Percentiles rank a stretch among this genome's conserved stretches.
Conservation (phyloP, 2,888 invertebrate genomes). For the Panopea generosa region DNA sequence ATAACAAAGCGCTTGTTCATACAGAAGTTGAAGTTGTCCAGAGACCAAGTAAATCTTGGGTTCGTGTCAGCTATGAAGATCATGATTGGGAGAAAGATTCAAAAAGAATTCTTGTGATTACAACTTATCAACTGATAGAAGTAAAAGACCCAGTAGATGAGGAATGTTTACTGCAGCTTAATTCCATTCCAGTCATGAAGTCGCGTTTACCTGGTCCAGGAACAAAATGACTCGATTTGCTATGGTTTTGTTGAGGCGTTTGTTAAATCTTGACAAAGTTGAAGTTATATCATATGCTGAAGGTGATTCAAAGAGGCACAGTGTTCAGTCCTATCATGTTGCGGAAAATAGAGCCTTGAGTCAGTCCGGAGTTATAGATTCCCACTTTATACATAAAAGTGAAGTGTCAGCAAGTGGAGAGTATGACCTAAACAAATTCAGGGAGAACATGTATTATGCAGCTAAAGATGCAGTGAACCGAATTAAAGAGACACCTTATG, state of each 20-base stretch:
- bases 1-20: conserved; percentile 29
- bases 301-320: conserved; percentile 30
- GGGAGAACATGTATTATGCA: conserved; percentile 22
- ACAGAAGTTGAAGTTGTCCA: conserved; percentile 31
- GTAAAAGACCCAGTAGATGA: conserved; percentile 17
- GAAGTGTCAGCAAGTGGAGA: conserved; percentile 9
- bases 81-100: conserved; percentile 32
- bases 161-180: conserved; percentile 9
- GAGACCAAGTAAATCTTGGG: conserved; percentile 21
- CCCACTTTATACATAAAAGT: conserved; percentile 6
- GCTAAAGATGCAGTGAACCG: conserved; percentile 16
- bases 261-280: neutral
- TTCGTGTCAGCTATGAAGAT: conserved; percentile 18
- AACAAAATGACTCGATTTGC: conserved; percentile 29
- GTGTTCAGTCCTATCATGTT: conserved; percentile 27
- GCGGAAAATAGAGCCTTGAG: conserved; percentile 32
- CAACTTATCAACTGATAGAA: conserved; percentile 34
- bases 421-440: conserved; percentile 22
- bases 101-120: conserved; percentile 19
- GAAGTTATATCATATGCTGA: conserved; percentile 13
- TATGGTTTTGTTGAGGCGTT: neutral
- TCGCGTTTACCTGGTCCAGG: conserved; percentile 28
- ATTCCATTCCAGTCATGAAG: conserved; percentile 22
- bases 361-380: conserved; percentile 21
- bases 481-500: conserved; percentile 22